These are phyloP conservation scores for Fulmarus glacialis DNA, from an alignment of 2,113 vertebrate genomes.

Conservation along the genomic window DNA sequence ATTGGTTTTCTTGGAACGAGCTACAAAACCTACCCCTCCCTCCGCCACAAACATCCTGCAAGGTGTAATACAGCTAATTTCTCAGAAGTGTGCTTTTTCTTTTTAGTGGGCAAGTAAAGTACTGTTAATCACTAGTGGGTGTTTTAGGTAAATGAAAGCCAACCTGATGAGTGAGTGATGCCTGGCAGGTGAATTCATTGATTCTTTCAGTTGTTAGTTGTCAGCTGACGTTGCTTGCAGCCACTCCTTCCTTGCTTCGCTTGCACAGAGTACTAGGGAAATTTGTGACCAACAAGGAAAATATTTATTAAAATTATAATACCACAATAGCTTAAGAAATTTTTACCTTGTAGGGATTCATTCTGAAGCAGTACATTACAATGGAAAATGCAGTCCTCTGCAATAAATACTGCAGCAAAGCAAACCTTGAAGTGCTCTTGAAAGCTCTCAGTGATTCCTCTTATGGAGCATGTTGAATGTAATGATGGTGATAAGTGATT, in stretches of 20 bases:
- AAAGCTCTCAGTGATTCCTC: neutral
- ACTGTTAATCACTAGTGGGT: neutral
- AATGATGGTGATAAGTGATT: neutral
- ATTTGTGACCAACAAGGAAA: neutral
- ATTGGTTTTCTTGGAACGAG: neutral
- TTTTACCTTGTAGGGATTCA: neutral
- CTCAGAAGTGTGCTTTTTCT: neutral
- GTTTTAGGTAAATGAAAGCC: neutral
- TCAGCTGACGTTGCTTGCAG: neutral
- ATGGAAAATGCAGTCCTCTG: neutral
- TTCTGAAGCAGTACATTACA: neutral
- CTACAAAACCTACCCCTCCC: neutral
- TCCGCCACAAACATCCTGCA: neutral
- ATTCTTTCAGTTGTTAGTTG: neutral
- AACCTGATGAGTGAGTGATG: neutral
- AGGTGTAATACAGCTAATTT: neutral
- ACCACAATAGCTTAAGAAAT: neutral
- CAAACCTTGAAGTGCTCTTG: slow-evolving; percentile 57
- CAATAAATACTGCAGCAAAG: slow-evolving; percentile 18
- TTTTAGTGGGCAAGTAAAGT: neutral
- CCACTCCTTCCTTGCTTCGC: neutral
- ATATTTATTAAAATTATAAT: neutral
- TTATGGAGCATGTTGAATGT: neutral
- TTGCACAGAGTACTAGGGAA: neutral
- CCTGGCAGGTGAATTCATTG: neutral